Percentiles rank a stretch among this genome's conserved stretches.
phyloP scores from a whole-genome alignment of 2,113 vertebrate species.

The Sitta europaea region DNA sequence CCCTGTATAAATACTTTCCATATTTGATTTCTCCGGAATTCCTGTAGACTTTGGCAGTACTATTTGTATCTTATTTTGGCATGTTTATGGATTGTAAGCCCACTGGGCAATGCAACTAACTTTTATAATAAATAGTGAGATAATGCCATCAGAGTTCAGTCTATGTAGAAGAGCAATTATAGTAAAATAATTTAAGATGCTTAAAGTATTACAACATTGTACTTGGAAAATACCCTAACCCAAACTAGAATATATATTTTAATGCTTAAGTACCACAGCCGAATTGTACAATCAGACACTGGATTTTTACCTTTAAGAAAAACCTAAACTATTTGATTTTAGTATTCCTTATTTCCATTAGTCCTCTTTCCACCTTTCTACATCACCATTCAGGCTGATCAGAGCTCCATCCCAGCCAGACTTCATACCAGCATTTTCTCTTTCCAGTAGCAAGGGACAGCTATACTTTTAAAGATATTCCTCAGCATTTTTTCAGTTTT shows the following conservation, averaged over 20 bases:
- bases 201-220: background rate
- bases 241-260: background rate
- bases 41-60: background rate
- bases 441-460: background rate
- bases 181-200: background rate
- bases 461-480: background rate
- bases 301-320: background rate
- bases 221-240: background rate
- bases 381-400: background rate
- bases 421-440: too few relatives aligned
- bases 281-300: background rate
- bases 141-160: background rate
- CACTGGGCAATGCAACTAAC: background rate
- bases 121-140: background rate
- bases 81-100: background rate
- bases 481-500: background rate
- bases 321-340: background rate
- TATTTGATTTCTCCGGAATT: background rate
- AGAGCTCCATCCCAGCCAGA: background rate
- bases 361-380: background rate
- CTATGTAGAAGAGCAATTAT: background rate
- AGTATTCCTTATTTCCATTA: background rate
- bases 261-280: background rate
- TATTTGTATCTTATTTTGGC: background rate
- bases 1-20: background rate